These are phyloP conservation scores for Eulithis testata DNA, from an alignment of 2,888 invertebrate genomes.

Conservation along the genomic window DNA sequence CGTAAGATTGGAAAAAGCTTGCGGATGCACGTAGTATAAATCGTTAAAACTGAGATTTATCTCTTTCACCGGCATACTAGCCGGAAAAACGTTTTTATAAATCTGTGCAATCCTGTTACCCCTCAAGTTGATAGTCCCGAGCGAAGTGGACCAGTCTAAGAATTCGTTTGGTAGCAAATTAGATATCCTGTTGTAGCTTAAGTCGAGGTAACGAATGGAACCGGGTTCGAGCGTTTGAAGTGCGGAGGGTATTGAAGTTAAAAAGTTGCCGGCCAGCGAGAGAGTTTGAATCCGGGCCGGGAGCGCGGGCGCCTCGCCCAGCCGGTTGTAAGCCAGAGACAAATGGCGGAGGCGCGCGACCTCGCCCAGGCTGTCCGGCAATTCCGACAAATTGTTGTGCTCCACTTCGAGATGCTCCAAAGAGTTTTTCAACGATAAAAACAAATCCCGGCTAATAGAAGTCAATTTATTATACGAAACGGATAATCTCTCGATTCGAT, in stretches of 20 bases:
- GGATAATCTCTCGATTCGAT: constrained; percentile 90
- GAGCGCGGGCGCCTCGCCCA: constrained; percentile 85
- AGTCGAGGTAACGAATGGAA: constrained; percentile 91
- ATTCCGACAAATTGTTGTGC: constrained; percentile 88
- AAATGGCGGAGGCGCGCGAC: constrained; percentile 90
- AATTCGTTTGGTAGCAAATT: constrained; percentile 92
- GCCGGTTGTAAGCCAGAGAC: constrained; percentile 91
- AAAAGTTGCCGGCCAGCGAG: constrained; percentile 92
- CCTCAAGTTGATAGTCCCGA: constrained; percentile 91
- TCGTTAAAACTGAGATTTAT: constrained; percentile 96
- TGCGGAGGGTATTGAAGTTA: constrained; percentile 89
- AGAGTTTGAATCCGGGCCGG: constrained; percentile 90
- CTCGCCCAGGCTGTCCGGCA: constrained; percentile 89
- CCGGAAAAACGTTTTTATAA: constrained; percentile 88
- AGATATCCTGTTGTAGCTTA: constrained; percentile 94
- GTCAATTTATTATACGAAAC: constrained; percentile 91
- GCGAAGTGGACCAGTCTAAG: constrained; percentile 89
- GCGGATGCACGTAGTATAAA: constrained; percentile 91
- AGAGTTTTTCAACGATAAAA: constrained; percentile 88
- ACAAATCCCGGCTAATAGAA: constrained; percentile 88
- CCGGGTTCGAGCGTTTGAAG: constrained; percentile 89
- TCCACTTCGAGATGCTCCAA: constrained; percentile 93
- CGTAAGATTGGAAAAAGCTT: constrained; percentile 91
- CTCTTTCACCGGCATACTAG: constrained; percentile 91
- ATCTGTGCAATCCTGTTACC: constrained; percentile 93